Evolutionary conservation across 2,113 vertebrate species (phyloP), one percentile per base, ranked within the genome.

Genomic region (Chiloscyllium plagiosum): DNA sequence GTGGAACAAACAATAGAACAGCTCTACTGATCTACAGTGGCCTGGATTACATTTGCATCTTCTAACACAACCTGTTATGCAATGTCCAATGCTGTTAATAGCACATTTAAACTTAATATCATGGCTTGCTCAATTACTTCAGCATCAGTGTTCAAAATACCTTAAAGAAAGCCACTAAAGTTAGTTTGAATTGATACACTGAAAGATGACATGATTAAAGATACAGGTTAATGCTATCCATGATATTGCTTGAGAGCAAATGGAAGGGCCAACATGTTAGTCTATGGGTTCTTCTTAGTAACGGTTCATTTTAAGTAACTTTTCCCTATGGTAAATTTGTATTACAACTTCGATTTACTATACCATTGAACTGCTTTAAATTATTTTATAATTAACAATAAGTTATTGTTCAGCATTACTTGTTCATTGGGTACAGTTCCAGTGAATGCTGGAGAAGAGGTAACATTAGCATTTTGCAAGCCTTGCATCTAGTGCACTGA

Each of bases 371-470:
- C 29, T 29, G 24, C 33, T 72, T 95, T 72, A 50, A 76, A 95
- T 47, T 47, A 47, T 47, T 47, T 47, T 1, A 47, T 47, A 47
- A 47, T 47, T 47, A 47, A 47, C 42, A 47, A 47, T 50, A 24
- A 68, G 72, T 72, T 72, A 72, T 70, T 72, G 12, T 61, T 50
- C 69, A 19, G 29, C 69, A 50, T 22, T 10, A 95, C 47, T 33
- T 72, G 94, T 76, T 69, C 94, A 95, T 70, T 50, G 10, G 94
- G 94, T 76, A 72, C 13, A 95, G 2, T 12, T 95, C 89, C 94
- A 95, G 37, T 76, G 42, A 95, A 42, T 76, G 69, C 42, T 95
- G 94, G 24, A 95, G 24, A 95, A 95, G 94, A 95, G 66, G 42
- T 33, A 95, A 95, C 68, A 95, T 29, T 76, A 70, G 93, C 93